phyloP scores from a whole-genome alignment of 2,113 vertebrate species.

The Antidorcas marsupialis region DNA sequence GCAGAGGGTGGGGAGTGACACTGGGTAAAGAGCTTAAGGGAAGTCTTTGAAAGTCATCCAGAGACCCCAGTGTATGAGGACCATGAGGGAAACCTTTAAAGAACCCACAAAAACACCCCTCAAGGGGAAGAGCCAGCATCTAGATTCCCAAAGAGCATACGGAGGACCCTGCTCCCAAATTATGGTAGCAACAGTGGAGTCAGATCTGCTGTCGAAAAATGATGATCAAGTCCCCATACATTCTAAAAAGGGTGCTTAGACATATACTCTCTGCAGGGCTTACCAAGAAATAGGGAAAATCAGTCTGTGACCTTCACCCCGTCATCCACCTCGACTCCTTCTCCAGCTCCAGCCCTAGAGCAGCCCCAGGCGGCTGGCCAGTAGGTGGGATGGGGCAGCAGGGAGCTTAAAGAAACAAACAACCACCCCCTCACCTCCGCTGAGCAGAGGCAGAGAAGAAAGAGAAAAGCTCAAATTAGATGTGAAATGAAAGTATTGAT shows the following conservation, averaged over 20 bases:
- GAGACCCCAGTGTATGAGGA: background rate
- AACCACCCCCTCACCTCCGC: background rate
- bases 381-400: background rate
- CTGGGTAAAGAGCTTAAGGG: background rate
- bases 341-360: background rate
- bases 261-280: background rate
- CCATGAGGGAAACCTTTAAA: background rate
- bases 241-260: background rate
- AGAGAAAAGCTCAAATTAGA: conserved; percentile 66
- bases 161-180: background rate
- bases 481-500: conserved; percentile 74
- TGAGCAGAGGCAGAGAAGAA: background rate
- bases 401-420: conserved; percentile 25
- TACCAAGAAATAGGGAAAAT: background rate
- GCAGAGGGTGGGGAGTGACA: background rate
- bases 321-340: background rate
- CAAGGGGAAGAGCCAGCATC: background rate
- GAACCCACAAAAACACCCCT: background rate
- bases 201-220: background rate
- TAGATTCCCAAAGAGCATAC: background rate
- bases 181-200: rapidly evolving
- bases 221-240: background rate
- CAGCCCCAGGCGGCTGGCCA: background rate
- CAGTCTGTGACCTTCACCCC: background rate
- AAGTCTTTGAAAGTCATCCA: background rate